phyloP scores from a whole-genome alignment of 2,888 invertebrate species.

The Pristionchus fissidentatus region DNA sequence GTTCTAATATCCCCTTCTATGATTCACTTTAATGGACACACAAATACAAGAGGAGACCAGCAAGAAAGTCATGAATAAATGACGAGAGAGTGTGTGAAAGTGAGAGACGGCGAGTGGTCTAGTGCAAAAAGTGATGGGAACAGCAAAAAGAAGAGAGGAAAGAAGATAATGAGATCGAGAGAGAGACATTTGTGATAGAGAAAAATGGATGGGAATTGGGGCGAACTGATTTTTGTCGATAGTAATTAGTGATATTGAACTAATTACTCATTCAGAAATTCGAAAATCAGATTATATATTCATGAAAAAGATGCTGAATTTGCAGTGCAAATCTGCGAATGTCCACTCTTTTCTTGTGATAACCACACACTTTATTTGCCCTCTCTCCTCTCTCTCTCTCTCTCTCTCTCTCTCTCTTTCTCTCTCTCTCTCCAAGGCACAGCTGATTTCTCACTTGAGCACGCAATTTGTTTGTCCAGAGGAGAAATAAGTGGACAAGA shows the following conservation, averaged over 20 bases:
- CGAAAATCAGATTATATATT: background rate
- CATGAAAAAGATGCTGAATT: too few relatives aligned
- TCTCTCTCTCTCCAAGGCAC: background rate
- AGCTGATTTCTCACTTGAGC: background rate
- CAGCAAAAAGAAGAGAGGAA: background rate
- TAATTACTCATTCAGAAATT: background rate
- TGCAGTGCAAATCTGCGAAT: too few relatives aligned
- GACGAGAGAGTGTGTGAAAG: background rate
- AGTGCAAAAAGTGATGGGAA: slow-evolving; percentile 1
- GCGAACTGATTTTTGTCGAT: background rate
- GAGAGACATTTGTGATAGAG: background rate
- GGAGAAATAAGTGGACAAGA: too few relatives aligned
- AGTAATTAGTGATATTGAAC: background rate
- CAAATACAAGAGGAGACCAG: background rate
- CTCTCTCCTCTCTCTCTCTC: too few relatives aligned
- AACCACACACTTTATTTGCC: background rate
- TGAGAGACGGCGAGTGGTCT: background rate
- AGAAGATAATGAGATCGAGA: background rate
- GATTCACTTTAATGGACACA: too few relatives aligned
- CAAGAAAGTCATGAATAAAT: background rate
- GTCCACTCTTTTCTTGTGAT: background rate
- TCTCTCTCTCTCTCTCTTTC: background rate
- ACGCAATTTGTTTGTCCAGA: slow-evolving; percentile 4
- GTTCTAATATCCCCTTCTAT: too few relatives aligned
- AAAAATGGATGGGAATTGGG: background rate